These are phyloP conservation scores for Stenotaenia linearis DNA, from an alignment of 2,888 invertebrate genomes.

Conservation along the genomic window DNA sequence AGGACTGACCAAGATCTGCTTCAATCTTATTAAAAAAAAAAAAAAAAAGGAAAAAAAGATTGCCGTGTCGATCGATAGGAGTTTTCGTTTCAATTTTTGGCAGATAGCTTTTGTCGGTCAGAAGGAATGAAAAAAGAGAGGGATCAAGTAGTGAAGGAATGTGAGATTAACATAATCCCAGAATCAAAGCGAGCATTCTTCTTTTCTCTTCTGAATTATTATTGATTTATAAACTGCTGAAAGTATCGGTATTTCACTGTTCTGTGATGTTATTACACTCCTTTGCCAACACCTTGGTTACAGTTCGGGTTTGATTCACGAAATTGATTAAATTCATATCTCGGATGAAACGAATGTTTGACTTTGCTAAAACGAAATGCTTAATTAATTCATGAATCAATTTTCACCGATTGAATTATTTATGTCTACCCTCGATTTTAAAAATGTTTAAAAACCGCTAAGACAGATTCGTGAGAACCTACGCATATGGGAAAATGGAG, in stretches of 20 bases:
- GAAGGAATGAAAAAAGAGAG: neutral
- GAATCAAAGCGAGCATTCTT: neutral
- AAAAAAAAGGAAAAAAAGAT: neutral
- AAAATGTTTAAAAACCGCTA: neutral
- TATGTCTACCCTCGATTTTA: neutral
- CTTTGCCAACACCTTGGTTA: too few relatives aligned
- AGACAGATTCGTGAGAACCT: neutral
- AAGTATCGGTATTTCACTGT: too few relatives aligned
- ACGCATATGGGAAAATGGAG: neutral
- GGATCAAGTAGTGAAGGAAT: neutral
- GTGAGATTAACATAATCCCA: neutral
- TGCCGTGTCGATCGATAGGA: neutral
- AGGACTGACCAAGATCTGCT: neutral
- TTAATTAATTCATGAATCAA: slow-evolving; percentile 10
- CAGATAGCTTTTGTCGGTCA: slow-evolving; percentile 16
- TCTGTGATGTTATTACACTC: too few relatives aligned
- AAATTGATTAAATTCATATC: neutral
- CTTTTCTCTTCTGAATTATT: neutral
- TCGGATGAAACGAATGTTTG: neutral
- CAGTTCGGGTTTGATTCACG: neutral
- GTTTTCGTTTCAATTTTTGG: slow-evolving; percentile 21
- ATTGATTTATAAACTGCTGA: neutral
- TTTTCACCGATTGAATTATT: neutral
- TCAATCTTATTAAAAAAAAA: neutral
- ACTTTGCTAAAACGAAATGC: neutral